Conservation (phyloP, 2,113 vertebrate genomes). For the Rhinichthys klamathensis region DNA sequence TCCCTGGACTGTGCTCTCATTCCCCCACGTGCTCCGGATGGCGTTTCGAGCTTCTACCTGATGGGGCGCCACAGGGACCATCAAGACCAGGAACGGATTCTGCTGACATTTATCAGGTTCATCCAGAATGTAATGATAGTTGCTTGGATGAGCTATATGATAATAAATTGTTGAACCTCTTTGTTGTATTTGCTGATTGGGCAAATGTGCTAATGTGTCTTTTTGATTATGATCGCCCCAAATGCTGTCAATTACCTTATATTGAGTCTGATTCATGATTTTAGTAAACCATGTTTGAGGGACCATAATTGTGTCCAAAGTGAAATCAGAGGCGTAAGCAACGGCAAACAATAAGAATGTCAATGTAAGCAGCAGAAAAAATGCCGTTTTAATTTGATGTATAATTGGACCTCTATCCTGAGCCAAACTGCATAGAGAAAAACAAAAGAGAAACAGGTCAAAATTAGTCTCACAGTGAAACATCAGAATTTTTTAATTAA, state of each 20-base stretch:
- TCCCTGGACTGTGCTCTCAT: constrained; percentile 65
- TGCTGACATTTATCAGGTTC: constrained; percentile 43
- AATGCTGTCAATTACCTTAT: not conserved
- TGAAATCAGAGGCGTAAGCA: not conserved
- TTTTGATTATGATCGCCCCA: not conserved
- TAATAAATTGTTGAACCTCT: not conserved
- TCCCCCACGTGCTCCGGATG: constrained; percentile 78
- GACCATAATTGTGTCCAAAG: not conserved
- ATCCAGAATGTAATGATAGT: not conserved
- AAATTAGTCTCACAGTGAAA: not conserved
- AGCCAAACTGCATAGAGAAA: not conserved
- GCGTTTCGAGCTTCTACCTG: constrained; percentile 53
- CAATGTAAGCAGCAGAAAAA: not conserved
- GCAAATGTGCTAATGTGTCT: not conserved
- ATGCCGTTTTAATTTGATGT: not conserved
- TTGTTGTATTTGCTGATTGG: not conserved
- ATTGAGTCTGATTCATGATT: not conserved
- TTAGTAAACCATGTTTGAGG: not conserved
- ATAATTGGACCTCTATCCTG: not conserved
- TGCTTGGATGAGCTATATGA: constrained; percentile 5
- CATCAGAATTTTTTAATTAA: no score
- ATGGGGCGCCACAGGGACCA: constrained; percentile 69
- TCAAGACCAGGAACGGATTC: constrained; percentile 77
- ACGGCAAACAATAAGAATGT: not conserved
- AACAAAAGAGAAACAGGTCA: not conserved